A percentile compares a stretch with the other conserved stretches of the same genome.
phyloP scores from a whole-genome alignment of 2,888 invertebrate genomes.

The Drosophila putrida region DNA sequence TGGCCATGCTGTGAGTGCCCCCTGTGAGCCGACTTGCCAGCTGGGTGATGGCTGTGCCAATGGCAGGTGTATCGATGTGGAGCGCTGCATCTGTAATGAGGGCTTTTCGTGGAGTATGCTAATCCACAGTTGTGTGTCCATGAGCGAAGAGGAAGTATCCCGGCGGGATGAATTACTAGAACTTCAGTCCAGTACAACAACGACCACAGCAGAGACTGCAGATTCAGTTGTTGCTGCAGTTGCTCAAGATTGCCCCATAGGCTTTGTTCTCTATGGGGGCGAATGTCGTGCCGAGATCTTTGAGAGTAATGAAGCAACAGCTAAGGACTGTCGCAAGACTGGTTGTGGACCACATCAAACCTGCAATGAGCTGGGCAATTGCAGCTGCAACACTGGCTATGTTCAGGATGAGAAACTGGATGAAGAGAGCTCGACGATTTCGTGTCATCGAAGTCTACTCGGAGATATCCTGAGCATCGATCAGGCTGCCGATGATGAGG shows the following conservation, averaged over 20 bases:
- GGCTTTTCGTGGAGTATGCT: slow-evolving; percentile 53
- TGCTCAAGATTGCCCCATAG: slow-evolving; percentile 53
- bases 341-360: slow-evolving; percentile 61
- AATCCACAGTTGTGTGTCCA: slow-evolving; percentile 45
- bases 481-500: slow-evolving; percentile 61
- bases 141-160: slow-evolving; percentile 17
- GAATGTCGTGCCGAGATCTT: slow-evolving; percentile 71
- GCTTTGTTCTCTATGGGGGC: slow-evolving; percentile 66
- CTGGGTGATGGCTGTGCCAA: slow-evolving; percentile 67
- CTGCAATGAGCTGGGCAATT: slow-evolving; percentile 52
- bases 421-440: slow-evolving; percentile 6
- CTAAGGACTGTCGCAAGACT: slow-evolving; percentile 36
- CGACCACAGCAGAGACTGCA: background rate
- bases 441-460: slow-evolving; percentile 53
- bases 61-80: slow-evolving; percentile 61
- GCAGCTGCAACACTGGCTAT: slow-evolving; percentile 61
- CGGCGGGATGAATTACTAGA: slow-evolving; percentile 4
- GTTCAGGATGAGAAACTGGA: slow-evolving; percentile 21
- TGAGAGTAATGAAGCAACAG: slow-evolving; percentile 58
- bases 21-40: slow-evolving; percentile 66
- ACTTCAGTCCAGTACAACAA: slow-evolving; percentile 15
- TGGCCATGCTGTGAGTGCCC: slow-evolving; percentile 67
- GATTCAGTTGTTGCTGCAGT: slow-evolving; percentile 1
- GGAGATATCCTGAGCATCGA: slow-evolving; percentile 58
- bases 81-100: slow-evolving; percentile 63